Evolutionary conservation across 2,888 invertebrate species (phyloP), one percentile per base, ranked within the genome.

Genomic region (Ellobium chinense): DNA sequence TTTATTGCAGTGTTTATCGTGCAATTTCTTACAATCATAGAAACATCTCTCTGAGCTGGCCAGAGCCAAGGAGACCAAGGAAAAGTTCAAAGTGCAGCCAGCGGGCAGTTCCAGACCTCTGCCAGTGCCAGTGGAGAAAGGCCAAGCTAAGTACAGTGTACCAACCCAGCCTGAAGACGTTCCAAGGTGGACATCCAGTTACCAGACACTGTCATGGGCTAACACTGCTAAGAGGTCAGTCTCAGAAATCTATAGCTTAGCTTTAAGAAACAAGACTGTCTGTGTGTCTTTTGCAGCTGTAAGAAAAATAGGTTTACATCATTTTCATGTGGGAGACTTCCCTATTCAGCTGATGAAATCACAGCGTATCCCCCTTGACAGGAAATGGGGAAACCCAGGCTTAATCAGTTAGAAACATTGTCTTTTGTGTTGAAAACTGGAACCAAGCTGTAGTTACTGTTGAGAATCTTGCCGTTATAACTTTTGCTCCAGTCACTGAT

Each of bases 161-260:
- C 75, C 60, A 2, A 76, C 69, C 46, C 80, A 80, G 68, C 80
- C 78, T 60, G 54, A 69, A 18, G 75, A 78, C 24, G 74, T 73
- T 29, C 77, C 77, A 14, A 37, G 27, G 21, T 63, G 76, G 81
- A 63, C 34, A 0, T 29, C 76, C 12, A 70, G 27, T n/a, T 29
- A 76, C 62, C 46, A 73, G 46, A 68, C 79, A 60, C 37, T 78
- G 72, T 56, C 69, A 29, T 76, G 79, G 63, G 12, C 66, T 58
- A 56, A 29, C 3, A 62, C 29, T 29, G 36, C 18, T 63, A 72
- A 14, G 37, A 72, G 58, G 72, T 72, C 5, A n/a, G 60, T 60
- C 60, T n/a, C 7, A 60, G 60, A 60, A 9, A 60, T 46, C 46
- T 46, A 46, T 46, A 46, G 46, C 46, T 18, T 18, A 12, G 46